Evolutionary conservation across 1,140 invertebrate species (phyloP), one percentile per base, ranked within the genome.

Genomic region (Parasteatoda tepidariorum): DNA sequence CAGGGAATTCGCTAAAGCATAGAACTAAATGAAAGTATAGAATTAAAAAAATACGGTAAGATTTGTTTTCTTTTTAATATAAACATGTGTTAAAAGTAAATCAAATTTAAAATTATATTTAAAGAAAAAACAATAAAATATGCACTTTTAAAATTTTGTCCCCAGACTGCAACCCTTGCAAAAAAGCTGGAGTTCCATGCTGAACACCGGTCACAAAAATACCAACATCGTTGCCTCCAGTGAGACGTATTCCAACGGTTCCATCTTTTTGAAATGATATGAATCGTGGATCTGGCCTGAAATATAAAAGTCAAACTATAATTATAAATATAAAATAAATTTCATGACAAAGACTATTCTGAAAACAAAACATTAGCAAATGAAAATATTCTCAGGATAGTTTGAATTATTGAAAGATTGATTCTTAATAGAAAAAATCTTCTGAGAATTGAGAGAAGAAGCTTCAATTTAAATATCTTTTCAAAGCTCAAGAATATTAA

Each of bases 201-300:
- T 99, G 97, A 0, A 99, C 97, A 2, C 97, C 97, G 0, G 97
- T 97, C 26, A 99, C 97, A 90, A 99, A 99, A 87, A 99, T 98
- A 0, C 98, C 98, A 0, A 95, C 97, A 87, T 97, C 93, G 89
- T 99, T 99, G n/a, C 98, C 98, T n/a, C 98, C 98, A 3, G 97
- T 98, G 38, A 99, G 89, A 73, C 98, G 92, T 57, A 99, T 95
- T 2, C 98, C 98, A 7, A 99, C 95, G 0, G 95, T 97, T 11
- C 96, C 95, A 89, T 98, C 97, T 89, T 98, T 92, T 34, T 89
- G 94, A 90, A 98, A 98, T 86, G 95, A 96, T 83, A 98, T 96
- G 86, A 95, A 94, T 68, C 97, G 90, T 11, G 96, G 95, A 88
- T 98, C 96, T 54, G 93, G 84, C 15, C 81, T 83, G 28, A 54